These are phyloP conservation scores for Aythya baeri DNA, from an alignment of 2,113 vertebrate species.

Conservation along the genomic window DNA sequence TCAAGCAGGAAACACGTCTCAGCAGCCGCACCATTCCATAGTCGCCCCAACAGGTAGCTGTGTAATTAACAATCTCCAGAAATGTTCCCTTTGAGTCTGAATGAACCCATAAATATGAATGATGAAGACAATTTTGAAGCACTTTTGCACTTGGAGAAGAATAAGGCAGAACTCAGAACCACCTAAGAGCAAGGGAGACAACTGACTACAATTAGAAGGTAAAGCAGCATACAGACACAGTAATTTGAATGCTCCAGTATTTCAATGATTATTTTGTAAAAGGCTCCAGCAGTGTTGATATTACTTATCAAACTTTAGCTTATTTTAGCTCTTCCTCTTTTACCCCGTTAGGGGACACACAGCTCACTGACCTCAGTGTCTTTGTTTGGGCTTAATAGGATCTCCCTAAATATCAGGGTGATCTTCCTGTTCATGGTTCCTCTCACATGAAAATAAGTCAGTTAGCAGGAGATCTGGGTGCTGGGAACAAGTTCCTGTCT, in stretches of 20 bases:
- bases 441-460: slow-evolving; percentile 1
- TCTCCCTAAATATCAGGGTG: slow-evolving; percentile 22
- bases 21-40: neutral
- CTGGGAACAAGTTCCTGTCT: neutral
- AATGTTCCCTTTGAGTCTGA: neutral
- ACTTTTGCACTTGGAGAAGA: neutral
- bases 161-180: neutral
- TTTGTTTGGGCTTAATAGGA: neutral
- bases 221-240: neutral
- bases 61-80: neutral
- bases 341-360: slow-evolving; percentile 26
- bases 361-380: slow-evolving; percentile 29
- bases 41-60: neutral
- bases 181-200: neutral
- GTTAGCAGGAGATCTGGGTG: slow-evolving; percentile 63
- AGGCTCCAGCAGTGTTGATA: neutral
- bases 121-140: neutral
- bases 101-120: neutral
- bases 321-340: neutral
- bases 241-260: neutral
- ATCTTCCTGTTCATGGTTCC: slow-evolving; percentile 35
- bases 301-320: neutral
- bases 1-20: neutral
- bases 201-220: neutral
- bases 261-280: neutral